Evolutionary conservation across 2,888 invertebrate genomes (phyloP).

Genomic region (Panzeria rudis): DNA sequence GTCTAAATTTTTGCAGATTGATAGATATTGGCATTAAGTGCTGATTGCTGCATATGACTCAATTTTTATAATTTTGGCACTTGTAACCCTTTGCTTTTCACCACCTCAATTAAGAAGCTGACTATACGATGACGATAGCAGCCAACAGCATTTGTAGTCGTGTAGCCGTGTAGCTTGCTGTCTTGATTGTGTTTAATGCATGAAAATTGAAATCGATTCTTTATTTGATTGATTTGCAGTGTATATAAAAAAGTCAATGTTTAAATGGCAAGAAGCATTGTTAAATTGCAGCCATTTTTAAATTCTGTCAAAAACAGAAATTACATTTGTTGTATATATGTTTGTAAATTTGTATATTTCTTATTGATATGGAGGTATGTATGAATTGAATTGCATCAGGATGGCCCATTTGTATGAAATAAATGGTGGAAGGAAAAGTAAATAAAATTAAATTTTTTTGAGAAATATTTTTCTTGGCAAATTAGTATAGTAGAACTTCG

Average conservation of each 20-base stretch:
- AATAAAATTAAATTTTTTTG: background rate
- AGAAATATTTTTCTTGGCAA: background rate
- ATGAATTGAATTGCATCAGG: background rate
- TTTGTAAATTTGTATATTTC: background rate
- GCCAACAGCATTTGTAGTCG: no score
- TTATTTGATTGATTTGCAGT: conserved; percentile 10
- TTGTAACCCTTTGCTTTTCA: no score
- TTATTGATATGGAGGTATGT: background rate
- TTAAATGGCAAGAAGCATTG: conserved; percentile 16
- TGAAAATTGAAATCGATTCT: background rate
- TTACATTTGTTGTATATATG: background rate
- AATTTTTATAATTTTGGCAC: no score
- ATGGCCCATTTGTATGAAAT: background rate
- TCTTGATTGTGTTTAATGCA: no score
- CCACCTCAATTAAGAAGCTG: no score
- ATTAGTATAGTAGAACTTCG: no score
- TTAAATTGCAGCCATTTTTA: conserved; percentile 54
- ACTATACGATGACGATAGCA: no score
- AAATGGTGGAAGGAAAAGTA: background rate
- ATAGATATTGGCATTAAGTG: no score
- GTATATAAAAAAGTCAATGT: background rate
- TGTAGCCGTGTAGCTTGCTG: no score
- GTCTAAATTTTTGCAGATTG: no score
- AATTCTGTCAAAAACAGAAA: conserved; percentile 65
- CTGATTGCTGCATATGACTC: no score